Evolutionary conservation across 2,113 vertebrate genomes (phyloP).

Genomic region (Anhinga rufa): DNA sequence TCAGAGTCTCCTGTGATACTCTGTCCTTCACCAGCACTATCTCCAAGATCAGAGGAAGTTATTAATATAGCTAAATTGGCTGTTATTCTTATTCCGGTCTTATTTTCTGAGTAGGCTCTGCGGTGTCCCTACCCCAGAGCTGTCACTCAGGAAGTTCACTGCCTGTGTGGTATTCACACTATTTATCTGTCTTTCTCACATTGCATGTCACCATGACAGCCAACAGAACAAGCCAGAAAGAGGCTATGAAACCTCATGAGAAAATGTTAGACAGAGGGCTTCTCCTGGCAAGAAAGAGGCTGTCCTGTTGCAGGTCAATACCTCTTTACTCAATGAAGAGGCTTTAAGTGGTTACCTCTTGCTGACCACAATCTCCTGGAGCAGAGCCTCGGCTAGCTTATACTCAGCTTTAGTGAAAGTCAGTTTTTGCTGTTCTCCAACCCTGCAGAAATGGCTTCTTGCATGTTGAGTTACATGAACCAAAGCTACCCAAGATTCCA

Average conservation of each 20-base stretch:
- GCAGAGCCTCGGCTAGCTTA: background rate
- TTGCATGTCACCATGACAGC: conserved; percentile 2
- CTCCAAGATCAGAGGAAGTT: background rate
- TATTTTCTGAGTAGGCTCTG: background rate
- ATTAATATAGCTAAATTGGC: background rate
- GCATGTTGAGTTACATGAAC: background rate
- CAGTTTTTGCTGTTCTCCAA: background rate
- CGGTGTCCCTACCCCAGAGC: background rate
- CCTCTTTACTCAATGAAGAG: background rate
- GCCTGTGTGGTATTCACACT: background rate
- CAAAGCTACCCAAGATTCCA: background rate
- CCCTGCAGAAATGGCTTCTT: background rate
- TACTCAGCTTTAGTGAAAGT: background rate
- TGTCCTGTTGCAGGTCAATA: background rate
- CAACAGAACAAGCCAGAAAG: background rate
- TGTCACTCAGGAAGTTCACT: conserved; percentile 11
- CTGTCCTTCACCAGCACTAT: background rate
- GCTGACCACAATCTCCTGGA: background rate
- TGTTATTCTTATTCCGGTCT: background rate
- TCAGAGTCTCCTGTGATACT: background rate
- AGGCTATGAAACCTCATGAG: background rate
- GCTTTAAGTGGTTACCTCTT: background rate
- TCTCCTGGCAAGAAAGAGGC: background rate
- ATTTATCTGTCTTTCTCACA: conserved; percentile 13
- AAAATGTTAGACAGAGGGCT: background rate